A percentile compares a stretch with the other conserved stretches of the same genome.
These are phyloP conservation scores for Aphelenchoides fujianensis DNA, from an alignment of 1,140 invertebrate species.

Conservation along the genomic window DNA sequence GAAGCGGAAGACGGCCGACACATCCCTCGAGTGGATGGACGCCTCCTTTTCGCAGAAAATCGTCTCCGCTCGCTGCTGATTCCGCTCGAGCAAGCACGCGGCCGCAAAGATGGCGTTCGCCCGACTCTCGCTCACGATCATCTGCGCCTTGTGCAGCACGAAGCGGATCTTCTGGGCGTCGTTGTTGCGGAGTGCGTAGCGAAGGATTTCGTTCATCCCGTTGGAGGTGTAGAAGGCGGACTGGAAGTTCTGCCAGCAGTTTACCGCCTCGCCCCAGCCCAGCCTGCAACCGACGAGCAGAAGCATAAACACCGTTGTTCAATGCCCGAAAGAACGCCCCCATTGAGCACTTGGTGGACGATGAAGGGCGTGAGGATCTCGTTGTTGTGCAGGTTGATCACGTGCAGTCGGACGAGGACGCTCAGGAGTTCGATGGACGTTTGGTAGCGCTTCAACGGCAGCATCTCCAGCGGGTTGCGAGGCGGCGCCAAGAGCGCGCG, in stretches of 20 bases:
- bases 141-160: conserved; percentile 30
- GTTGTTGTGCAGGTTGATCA: conserved; percentile 28
- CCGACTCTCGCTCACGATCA: conserved; percentile 18
- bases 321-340: too few species aligned
- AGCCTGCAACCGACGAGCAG: conserved; percentile 22
- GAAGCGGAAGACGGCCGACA: conserved; percentile 14
- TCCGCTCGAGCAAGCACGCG: conserved; percentile 10
- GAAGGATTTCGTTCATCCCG: conserved; percentile 25
- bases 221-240: conserved; percentile 26
- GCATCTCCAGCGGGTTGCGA: too few species aligned
- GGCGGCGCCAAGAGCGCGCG: neutral
- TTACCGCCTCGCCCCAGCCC: conserved; percentile 28
- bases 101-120: conserved; percentile 27
- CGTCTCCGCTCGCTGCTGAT: conserved; percentile 21
- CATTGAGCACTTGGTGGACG: conserved; percentile 16
- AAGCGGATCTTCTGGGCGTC: conserved; percentile 15
- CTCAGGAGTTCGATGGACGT: conserved; percentile 27
- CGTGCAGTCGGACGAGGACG: conserved; percentile 16
- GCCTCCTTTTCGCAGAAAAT: conserved; percentile 6
- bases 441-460: too few species aligned
- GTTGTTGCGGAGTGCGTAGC: conserved; percentile 12
- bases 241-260: conserved; percentile 33
- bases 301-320: neutral
- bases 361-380: conserved; percentile 26
- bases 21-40: conserved; percentile 3